Conservation (phyloP, 1,140 invertebrate genomes). For the Apolygus lucorum region DNA sequence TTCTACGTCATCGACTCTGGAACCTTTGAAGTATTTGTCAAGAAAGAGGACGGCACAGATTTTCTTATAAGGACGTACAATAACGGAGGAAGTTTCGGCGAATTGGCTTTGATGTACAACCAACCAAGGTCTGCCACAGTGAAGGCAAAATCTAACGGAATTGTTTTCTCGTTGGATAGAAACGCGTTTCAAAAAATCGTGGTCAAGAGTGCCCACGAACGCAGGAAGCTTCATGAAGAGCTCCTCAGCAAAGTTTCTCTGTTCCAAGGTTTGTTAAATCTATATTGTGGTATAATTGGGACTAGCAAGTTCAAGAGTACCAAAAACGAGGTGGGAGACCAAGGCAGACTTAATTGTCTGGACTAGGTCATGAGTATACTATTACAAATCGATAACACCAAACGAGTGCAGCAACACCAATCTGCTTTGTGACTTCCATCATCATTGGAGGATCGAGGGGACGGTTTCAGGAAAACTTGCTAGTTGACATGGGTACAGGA, state of each 20-base stretch:
- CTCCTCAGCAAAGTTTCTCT: conserved; percentile 88
- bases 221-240: conserved; percentile 91
- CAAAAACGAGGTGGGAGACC: too few relatives aligned
- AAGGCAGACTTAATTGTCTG: too few relatives aligned
- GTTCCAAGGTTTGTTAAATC: conserved; percentile 39
- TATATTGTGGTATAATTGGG: conserved; percentile 17
- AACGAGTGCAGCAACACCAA: too few relatives aligned
- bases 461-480: too few relatives aligned
- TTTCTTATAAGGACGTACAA: conserved; percentile 78
- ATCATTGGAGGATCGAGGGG: too few relatives aligned
- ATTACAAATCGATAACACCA: too few relatives aligned
- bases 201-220: conserved; percentile 90
- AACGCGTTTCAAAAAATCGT: conserved; percentile 91
- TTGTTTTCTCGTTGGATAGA: conserved; percentile 93
- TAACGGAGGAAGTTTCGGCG: conserved; percentile 85
- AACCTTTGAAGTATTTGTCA: conserved; percentile 79
- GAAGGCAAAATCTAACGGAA: conserved; percentile 68
- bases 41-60: conserved; percentile 48
- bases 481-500: too few relatives aligned
- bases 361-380: too few relatives aligned
- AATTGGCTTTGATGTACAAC: conserved; percentile 93
- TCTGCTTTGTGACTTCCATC: too few relatives aligned
- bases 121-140: conserved; percentile 90
- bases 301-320: too few relatives aligned
- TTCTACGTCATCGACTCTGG: conserved; percentile 51